phyloP scores from a whole-genome alignment of 2,113 vertebrate species.

The Aleadryas rufinucha region DNA sequence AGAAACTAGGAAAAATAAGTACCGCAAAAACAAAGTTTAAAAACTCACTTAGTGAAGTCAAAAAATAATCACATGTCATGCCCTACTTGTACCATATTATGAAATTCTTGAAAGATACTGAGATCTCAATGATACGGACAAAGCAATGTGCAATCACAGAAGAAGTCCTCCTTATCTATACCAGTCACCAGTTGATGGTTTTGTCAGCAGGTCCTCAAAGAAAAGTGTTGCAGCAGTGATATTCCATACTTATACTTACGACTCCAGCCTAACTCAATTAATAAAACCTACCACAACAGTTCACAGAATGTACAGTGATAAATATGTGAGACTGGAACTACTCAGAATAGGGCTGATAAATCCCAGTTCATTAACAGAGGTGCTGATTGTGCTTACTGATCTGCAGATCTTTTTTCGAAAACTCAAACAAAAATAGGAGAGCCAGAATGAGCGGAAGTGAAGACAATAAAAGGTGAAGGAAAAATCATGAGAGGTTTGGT shows the following conservation, averaged over 20 bases:
- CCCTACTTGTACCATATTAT: not conserved
- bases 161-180: not conserved
- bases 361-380: not conserved
- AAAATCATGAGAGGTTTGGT: accelerated
- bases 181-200: not conserved
- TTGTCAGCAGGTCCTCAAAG: not conserved
- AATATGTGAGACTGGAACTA: not conserved
- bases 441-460: not conserved
- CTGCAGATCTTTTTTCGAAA: not conserved
- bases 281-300: not conserved
- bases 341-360: not conserved
- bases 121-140: not conserved
- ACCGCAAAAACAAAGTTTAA: not conserved
- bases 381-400: not conserved
- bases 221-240: not conserved
- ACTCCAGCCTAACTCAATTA: not conserved
- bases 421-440: not conserved
- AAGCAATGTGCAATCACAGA: not conserved
- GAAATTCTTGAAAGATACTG: not conserved
- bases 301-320: not conserved
- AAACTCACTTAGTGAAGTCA: not conserved
- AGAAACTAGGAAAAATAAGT: not conserved
- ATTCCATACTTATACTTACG: not conserved
- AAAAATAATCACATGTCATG: not conserved
- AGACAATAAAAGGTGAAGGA: not conserved